phyloP scores from a whole-genome alignment of 2,113 vertebrate genomes.

The Alethe diademata region DNA sequence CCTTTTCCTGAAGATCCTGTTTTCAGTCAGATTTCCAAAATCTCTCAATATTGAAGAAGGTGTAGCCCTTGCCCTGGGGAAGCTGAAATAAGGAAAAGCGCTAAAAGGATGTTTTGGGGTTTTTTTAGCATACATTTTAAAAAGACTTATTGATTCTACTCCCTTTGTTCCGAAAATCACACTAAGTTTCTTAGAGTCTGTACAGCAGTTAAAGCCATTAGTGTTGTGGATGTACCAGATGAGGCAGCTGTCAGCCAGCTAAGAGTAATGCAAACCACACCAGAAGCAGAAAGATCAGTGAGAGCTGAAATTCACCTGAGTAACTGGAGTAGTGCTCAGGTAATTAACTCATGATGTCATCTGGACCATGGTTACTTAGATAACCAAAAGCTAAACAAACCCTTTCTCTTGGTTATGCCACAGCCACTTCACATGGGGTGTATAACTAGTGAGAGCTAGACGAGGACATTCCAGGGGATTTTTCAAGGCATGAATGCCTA shows the following conservation, averaged over 20 bases:
- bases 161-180: background rate
- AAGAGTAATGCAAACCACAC: background rate
- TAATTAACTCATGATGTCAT: background rate
- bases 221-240: background rate
- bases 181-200: background rate
- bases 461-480: background rate
- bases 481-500: background rate
- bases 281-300: background rate
- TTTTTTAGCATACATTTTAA: background rate
- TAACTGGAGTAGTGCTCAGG: background rate
- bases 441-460: background rate
- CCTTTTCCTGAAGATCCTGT: background rate
- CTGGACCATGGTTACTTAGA: background rate
- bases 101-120: background rate
- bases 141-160: background rate
- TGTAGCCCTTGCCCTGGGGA: background rate
- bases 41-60: background rate
- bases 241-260: background rate
- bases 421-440: accelerated
- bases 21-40: background rate
- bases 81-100: background rate
- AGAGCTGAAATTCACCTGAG: background rate
- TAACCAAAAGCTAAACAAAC: background rate
- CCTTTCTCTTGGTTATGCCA: background rate
- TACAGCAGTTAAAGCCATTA: background rate